Conservation (phyloP, 2,888 invertebrate species). For the Diaprepes abbreviatus region DNA sequence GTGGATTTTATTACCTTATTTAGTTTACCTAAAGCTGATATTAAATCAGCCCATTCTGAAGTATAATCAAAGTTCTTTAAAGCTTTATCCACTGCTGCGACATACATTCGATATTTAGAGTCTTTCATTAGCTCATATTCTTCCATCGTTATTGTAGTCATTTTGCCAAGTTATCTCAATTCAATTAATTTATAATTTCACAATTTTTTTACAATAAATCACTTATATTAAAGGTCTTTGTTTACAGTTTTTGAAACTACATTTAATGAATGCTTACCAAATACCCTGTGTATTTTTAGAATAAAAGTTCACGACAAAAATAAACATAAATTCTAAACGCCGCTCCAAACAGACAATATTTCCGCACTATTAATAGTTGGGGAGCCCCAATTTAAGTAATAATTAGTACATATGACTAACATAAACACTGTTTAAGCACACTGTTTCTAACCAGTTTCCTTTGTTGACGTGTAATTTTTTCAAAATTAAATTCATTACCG, state of each 20-base stretch:
- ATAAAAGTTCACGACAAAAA: conserved; percentile 25
- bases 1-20: conserved; percentile 77
- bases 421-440: conserved; percentile 20
- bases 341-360: conserved; percentile 9
- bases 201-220: background rate
- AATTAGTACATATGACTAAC: conserved; percentile 17
- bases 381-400: conserved; percentile 23
- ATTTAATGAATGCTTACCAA: conserved; percentile 7
- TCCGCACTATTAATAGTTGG: conserved; percentile 31
- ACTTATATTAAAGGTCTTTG: conserved; percentile 20
- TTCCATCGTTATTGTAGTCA: conserved; percentile 75
- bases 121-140: conserved; percentile 87
- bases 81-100: conserved; percentile 87
- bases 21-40: conserved; percentile 89
- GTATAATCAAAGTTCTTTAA: conserved; percentile 92
- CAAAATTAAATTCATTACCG: background rate
- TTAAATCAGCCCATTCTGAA: conserved; percentile 96
- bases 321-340: conserved; percentile 11
- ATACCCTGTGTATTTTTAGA: conserved; percentile 31
- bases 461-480: conserved; percentile 37
- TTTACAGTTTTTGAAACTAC: conserved; percentile 7
- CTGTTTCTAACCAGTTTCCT: conserved; percentile 11
- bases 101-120: conserved; percentile 85
- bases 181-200: conserved; percentile 1
- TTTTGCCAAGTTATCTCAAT: conserved; percentile 39